A percentile compares a stretch with the other conserved stretches of the same genome.
Evolutionary conservation across 2,113 vertebrate species (phyloP).

Genomic region (Rhabdornis inornatus): DNA sequence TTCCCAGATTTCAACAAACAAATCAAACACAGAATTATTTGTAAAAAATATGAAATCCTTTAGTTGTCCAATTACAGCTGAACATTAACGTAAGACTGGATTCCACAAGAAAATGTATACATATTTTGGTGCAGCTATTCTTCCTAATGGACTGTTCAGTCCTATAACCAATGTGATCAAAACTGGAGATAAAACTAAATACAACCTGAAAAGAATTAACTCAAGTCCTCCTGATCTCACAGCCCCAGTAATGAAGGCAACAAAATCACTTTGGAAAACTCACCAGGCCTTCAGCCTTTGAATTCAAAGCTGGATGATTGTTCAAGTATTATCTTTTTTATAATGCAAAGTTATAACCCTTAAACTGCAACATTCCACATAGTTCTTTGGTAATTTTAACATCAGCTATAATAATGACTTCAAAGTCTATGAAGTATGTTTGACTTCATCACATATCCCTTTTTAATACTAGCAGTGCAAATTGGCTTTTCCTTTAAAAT

Average conservation of each 20-base stretch:
- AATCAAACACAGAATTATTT: background rate
- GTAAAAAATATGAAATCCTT: background rate
- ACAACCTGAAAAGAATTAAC: background rate
- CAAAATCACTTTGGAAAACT: background rate
- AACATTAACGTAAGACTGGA: background rate
- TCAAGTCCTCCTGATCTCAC: background rate
- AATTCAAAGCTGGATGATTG: background rate
- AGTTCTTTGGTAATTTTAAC: background rate
- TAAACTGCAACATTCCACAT: background rate
- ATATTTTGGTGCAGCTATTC: background rate
- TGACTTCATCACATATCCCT: background rate
- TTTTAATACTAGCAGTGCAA: background rate
- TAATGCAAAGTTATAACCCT: background rate
- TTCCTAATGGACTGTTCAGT: background rate
- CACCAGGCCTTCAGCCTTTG: background rate
- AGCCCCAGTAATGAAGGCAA: background rate
- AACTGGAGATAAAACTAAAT: background rate
- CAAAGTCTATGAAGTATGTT: background rate
- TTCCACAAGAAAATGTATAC: background rate
- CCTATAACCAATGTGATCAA: background rate
- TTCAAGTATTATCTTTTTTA: background rate
- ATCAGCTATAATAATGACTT: background rate
- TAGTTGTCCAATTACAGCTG: background rate
- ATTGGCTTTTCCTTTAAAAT: background rate
- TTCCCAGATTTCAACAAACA: constrained; percentile 10